These are phyloP conservation scores for Fulica atra DNA, from an alignment of 2,113 vertebrate species.

Conservation along the genomic window DNA sequence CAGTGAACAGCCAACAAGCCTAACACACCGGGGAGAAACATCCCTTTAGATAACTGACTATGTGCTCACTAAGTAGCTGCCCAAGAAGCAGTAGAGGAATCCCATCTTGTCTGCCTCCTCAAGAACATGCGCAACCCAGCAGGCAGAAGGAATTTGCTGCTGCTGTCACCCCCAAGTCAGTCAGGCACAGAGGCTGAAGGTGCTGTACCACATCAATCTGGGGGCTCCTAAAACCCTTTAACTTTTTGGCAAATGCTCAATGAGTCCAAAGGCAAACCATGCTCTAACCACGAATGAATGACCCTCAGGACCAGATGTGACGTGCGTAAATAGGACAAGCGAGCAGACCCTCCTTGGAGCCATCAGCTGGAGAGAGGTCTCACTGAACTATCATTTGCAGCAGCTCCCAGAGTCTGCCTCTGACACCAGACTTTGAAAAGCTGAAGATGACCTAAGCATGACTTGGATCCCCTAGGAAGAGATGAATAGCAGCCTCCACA, in stretches of 20 bases:
- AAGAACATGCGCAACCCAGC: rapidly evolving
- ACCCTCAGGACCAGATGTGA: background rate
- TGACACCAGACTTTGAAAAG: background rate
- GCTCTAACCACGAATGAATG: background rate
- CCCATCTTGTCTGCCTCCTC: background rate
- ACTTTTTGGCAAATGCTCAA: background rate
- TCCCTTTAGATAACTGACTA: background rate
- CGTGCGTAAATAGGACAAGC: background rate
- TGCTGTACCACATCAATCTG: background rate
- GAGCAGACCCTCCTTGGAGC: background rate
- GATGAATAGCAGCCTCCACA: background rate
- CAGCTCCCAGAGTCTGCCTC: background rate
- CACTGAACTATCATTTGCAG: background rate
- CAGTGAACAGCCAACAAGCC: rapidly evolving
- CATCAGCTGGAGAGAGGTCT: background rate
- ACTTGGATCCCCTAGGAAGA: background rate
- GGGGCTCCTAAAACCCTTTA: background rate
- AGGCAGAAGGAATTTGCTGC: background rate
- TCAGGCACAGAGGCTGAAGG: background rate
- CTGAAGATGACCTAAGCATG: background rate
- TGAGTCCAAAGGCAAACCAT: background rate
- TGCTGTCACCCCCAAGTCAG: background rate
- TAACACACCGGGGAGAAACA: background rate
- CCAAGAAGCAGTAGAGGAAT: background rate
- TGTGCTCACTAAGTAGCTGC: background rate